phyloP scores from a whole-genome alignment of 1,140 invertebrate genomes.

The Drosophila prosaltans region DNA sequence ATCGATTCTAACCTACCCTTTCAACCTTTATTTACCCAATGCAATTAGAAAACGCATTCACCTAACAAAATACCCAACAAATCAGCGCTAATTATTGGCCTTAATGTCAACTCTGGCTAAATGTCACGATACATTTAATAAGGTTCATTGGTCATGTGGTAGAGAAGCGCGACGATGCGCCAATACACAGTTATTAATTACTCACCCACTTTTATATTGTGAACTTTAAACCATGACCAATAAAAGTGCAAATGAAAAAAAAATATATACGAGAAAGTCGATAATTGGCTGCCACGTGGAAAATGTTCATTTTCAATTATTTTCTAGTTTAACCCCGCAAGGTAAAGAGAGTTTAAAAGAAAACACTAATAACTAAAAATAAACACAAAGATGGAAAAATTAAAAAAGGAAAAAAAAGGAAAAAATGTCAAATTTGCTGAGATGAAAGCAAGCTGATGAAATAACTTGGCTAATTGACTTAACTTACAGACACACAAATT shows the following conservation, averaged over 20 bases:
- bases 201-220: neutral
- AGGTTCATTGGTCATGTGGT: neutral
- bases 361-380: neutral
- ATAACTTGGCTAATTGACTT: neutral
- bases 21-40: neutral
- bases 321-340: neutral
- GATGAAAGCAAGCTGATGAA: neutral
- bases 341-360: neutral
- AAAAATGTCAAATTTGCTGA: neutral
- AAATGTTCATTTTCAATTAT: constrained; percentile 9
- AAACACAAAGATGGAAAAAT: neutral
- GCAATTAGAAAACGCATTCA: neutral
- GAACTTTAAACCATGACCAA: constrained; percentile 3
- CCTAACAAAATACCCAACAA: neutral
- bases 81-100: neutral
- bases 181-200: constrained; percentile 7
- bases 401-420: no score
- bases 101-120: constrained; percentile 1
- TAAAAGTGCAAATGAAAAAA: neutral
- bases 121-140: constrained; percentile 1
- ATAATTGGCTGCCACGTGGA: constrained; percentile 11
- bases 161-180: neutral
- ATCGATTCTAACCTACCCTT: neutral
- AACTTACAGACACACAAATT: neutral
- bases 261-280: neutral